Evolutionary conservation across 1,140 invertebrate genomes (phyloP).

Genomic region (Rhizoglyphus robini): DNA sequence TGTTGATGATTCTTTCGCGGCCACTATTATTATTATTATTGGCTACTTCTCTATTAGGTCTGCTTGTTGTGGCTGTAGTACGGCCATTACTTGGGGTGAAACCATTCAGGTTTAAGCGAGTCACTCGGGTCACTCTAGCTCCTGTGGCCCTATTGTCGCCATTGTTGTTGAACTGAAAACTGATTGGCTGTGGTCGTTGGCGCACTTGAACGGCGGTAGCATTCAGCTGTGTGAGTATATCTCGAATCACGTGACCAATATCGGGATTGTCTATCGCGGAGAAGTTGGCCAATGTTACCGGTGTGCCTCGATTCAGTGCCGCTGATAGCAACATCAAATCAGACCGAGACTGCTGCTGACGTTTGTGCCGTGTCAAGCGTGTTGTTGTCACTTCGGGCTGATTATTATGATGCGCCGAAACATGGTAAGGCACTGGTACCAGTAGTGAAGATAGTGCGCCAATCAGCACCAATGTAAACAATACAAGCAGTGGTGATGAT

Average conservation of each 20-base stretch:
- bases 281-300: background rate
- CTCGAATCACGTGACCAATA: background rate
- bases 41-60: too few relatives aligned
- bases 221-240: background rate
- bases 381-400: too few relatives aligned
- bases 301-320: background rate
- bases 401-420: too few relatives aligned
- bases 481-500: too few relatives aligned
- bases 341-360: background rate
- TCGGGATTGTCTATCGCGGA: background rate
- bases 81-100: too few relatives aligned
- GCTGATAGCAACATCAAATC: background rate
- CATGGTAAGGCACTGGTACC: too few relatives aligned
- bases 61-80: too few relatives aligned
- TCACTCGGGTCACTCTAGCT: too few relatives aligned
- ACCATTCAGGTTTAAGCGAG: too few relatives aligned
- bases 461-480: too few relatives aligned
- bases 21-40: background rate
- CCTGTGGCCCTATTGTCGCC: background rate
- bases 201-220: background rate
- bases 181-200: background rate
- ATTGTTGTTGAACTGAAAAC: background rate
- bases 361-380: background rate
- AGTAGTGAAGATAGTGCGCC: too few relatives aligned
- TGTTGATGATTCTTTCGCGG: background rate